Evolutionary conservation across 2,888 invertebrate genomes (phyloP).

Genomic region (Tenthredo amoena): DNA sequence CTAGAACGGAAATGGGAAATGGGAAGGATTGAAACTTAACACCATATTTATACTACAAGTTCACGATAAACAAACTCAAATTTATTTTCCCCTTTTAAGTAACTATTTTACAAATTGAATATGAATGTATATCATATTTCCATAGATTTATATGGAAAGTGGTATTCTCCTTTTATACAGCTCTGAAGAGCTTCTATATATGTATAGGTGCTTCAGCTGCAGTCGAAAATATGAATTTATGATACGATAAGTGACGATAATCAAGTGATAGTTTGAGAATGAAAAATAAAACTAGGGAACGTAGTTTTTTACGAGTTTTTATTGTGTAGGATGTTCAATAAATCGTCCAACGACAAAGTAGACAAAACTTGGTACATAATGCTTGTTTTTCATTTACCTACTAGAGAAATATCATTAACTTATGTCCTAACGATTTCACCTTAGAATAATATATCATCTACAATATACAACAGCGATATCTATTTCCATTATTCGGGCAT

Average conservation of each 20-base stretch:
- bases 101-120: slow-evolving; percentile 29
- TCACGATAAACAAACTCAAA: slow-evolving; percentile 36
- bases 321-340: not conserved
- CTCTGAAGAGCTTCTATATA: not conserved
- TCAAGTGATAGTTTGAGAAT: not conserved
- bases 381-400: not conserved
- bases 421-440: slow-evolving; percentile 4
- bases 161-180: not conserved
- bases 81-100: slow-evolving; percentile 22
- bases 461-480: slow-evolving; percentile 22
- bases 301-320: not conserved
- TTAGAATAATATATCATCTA: not conserved
- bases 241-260: not conserved
- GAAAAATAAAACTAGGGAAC: not conserved
- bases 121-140: not conserved
- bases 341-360: not conserved
- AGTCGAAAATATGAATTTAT: not conserved
- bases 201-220: not conserved
- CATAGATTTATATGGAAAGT: not conserved
- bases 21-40: slow-evolving; percentile 5
- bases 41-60: not conserved
- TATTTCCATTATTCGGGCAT: slow-evolving; percentile 17
- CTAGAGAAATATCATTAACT: not conserved
- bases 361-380: not conserved
- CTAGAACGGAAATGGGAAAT: not conserved